Base-by-base conservation (phyloP, 2,113 vertebrate species). In the Chionodraco myersi region DNA sequence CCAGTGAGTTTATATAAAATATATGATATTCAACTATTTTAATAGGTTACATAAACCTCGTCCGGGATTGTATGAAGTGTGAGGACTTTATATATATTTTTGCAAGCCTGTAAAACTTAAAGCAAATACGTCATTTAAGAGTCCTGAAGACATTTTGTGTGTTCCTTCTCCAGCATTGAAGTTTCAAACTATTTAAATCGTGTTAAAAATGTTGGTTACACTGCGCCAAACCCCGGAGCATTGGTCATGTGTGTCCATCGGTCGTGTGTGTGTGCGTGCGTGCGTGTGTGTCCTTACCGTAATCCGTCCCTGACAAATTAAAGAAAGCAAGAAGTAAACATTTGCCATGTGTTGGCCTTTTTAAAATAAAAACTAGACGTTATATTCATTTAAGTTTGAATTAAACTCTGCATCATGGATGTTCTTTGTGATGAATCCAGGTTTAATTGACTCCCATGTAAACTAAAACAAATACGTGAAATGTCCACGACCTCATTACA, bases 201-300 rank as follows among this genome's bases (percentile, higher is more conserved):
- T 34, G 59, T 75, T 56, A 15, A 60, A 77, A 77, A 64, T 77
- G 34, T 60, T 23, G 41, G 23, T 57, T 76, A 53, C 26, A 52
- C 11, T 44, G 63, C 44, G 45, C 47, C 26, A 10, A 69, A 9
- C 7, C 36, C 21, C 49, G 47, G 59, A 44, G 30, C 49, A 21
- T 12, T 54, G 48, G 44, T 57, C 45, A 13, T 56, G 62, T 41
- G 48, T 9, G 12, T 7, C 26, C 26, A 26, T 26, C 26, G 26
- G 26, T 62, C 45, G 12, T 56, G 62, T 41, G 48, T 9, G 12
- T 7, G 72, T 56, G 54, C 62, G 26, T 51, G 69, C 36, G 63
- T 49, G 75, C 30, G 54, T 47, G 30, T 11, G 44, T 56, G 64
- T 36, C 59, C 93, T 89, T 90, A 92, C 90, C 94, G 90, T 94